phyloP scores from a whole-genome alignment of 2,797 vertebrate genomes.

The Semaprochilodus insignis region DNA sequence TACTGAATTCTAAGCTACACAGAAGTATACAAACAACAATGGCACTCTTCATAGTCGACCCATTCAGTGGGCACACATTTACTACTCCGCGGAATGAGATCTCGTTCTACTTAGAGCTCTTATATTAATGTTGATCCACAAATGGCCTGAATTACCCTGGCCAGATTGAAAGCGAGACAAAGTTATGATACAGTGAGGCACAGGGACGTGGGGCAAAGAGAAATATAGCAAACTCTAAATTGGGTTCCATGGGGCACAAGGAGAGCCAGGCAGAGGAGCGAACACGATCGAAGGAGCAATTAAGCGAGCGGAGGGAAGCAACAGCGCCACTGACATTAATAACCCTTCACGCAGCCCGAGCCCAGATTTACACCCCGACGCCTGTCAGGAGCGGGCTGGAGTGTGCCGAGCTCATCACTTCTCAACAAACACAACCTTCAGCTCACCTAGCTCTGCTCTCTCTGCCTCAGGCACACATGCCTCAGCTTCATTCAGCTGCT shows the following conservation, averaged over 20 bases:
- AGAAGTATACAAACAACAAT: neutral
- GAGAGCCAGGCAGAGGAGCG: slow-evolving; percentile 61
- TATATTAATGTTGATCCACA: slow-evolving; percentile 3
- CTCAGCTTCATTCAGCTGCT: slow-evolving; percentile 11
- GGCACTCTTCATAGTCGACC: neutral
- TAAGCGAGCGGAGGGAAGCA: slow-evolving; percentile 71
- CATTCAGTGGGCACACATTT: slow-evolving; percentile 18
- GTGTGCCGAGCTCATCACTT: slow-evolving; percentile 69
- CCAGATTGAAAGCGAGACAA: slow-evolving; percentile 17
- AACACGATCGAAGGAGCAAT: slow-evolving; percentile 71
- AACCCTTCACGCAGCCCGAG: slow-evolving; percentile 71
- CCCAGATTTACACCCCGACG: slow-evolving; percentile 75
- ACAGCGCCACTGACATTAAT: slow-evolving; percentile 73
- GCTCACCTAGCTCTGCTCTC: slow-evolving; percentile 66
- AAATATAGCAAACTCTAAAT: slow-evolving; percentile 70
- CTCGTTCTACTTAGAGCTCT: slow-evolving; percentile 18
- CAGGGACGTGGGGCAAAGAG: slow-evolving; percentile 60
- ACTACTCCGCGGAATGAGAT: slow-evolving; percentile 16
- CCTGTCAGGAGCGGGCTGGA: slow-evolving; percentile 51
- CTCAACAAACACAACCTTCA: slow-evolving; percentile 72
- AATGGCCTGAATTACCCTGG: slow-evolving; percentile 23
- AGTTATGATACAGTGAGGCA: slow-evolving; percentile 60
- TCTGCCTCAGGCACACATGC: slow-evolving; percentile 29
- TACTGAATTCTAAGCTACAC: neutral
- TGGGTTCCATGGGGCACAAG: slow-evolving; percentile 63